A percentile compares a stretch with the other conserved stretches of the same genome.
Evolutionary conservation across 2,113 vertebrate genomes (phyloP).

Genomic region (Zosterops pallidus): DNA sequence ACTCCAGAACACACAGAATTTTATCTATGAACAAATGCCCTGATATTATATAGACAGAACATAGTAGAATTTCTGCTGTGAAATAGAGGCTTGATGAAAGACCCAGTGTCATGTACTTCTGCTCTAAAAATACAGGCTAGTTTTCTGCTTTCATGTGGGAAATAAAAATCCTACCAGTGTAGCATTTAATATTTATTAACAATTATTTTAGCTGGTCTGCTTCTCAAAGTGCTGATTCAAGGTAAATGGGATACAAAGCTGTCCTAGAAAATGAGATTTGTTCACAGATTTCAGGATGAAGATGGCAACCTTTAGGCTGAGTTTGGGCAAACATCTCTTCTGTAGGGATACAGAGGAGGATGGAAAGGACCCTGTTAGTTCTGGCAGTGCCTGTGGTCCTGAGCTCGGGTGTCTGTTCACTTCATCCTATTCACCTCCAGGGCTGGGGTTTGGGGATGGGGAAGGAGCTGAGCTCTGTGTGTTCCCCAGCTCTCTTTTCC

Average conservation of each 20-base stretch:
- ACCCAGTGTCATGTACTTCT: not conserved
- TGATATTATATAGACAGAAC: not conserved
- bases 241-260: not conserved
- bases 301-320: not conserved
- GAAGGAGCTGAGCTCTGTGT: not conserved
- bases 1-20: not conserved
- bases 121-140: not conserved
- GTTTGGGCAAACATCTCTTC: not conserved
- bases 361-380: not conserved
- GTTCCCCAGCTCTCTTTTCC: not conserved
- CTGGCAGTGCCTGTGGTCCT: not conserved
- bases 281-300: not conserved
- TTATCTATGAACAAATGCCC: not conserved
- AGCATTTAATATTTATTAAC: not conserved
- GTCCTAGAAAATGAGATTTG: not conserved
- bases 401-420: fast-evolving
- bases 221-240: not conserved
- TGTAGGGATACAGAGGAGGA: not conserved
- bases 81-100: not conserved
- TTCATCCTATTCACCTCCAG: fast-evolving
- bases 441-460: not conserved
- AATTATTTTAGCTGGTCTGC: not conserved
- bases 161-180: not conserved
- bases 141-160: not conserved
- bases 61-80: not conserved